Percentiles rank a stretch among this genome's conserved stretches.
Conservation (phyloP, 2,113 vertebrate genomes). For the Tiliqua scincoides region DNA sequence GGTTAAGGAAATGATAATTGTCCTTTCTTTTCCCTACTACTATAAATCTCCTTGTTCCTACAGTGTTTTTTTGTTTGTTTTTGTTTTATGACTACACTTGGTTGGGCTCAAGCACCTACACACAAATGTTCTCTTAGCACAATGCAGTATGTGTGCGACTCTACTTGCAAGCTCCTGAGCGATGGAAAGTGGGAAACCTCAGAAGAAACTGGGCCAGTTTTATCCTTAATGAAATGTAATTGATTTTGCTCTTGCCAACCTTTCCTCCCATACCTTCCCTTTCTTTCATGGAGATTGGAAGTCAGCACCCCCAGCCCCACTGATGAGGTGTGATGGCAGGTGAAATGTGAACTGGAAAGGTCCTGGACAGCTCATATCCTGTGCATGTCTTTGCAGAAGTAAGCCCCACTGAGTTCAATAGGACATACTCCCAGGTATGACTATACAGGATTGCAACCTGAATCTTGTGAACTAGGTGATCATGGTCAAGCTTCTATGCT, state of each 20-base stretch:
- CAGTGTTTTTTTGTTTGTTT: neutral
- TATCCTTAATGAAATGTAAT: neutral
- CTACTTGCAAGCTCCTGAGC: neutral
- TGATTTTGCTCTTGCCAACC: neutral
- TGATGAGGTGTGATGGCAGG: neutral
- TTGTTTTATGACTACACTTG: constrained; percentile 15
- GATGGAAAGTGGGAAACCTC: neutral
- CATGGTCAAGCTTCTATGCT: neutral
- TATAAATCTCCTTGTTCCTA: neutral
- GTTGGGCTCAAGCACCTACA: constrained; percentile 24
- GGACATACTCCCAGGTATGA: too few species aligned
- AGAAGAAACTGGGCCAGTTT: constrained; percentile 14
- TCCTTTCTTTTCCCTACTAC: constrained; percentile 32
- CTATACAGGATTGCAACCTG: too few species aligned
- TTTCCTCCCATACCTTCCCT: neutral
- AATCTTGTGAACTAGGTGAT: neutral
- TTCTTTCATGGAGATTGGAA: neutral
- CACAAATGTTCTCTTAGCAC: neutral
- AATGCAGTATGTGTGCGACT: neutral
- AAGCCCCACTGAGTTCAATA: too few species aligned
- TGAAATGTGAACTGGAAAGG: neutral
- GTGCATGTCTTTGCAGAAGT: too few species aligned
- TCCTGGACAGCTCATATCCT: too few species aligned
- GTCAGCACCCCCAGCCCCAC: too few species aligned
- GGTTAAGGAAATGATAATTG: constrained; percentile 46